Evolutionary conservation across 2,888 invertebrate genomes (phyloP), one percentile per base, ranked within the genome.

Genomic region (Clusia tigrina): DNA sequence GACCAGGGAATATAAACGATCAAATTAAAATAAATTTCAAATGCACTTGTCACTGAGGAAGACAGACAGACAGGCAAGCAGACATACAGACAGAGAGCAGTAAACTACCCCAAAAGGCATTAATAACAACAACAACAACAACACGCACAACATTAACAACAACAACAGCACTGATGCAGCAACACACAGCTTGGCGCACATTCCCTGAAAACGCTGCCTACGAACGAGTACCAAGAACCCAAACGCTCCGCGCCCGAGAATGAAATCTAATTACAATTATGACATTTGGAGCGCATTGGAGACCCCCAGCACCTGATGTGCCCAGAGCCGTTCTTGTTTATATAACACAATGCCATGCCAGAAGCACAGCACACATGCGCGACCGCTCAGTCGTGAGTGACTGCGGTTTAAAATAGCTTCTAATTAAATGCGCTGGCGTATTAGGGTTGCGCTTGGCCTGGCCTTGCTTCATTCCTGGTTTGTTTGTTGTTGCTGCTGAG

Each of bases 251-350:
- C 63, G 46, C 20, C 59, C 38, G 66, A 57, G 62, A 61, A 64
- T 67, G 67, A 71, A 72, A 71, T 76, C 73, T 70, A 77, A 76
- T 72, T 76, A 70, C 68, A 69, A 65, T 71, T 22, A 57, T 42
- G 9, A 42, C 42, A 42, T 42, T 42, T 42, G 42, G 42, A 42
- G 42, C 42, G 3, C 15, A 12, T 6, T 17, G 66, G 54, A 69
- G 76, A 76, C 72, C 77, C 76, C 76, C 76, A 77, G 78, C 78
- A 77, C 77, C 77, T 77, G 77, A 70, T 71, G 59, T 52, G 52
- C 5, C 52, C 53, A n/a, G 17, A 17, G 53, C 24, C 18, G 37
- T 53, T 59, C 9, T 48, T 17, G n/a, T 9, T 12, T 32, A 32
- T 9, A 32, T 32, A 32, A 32, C 32, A 9, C 32, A 12, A 5